Base-by-base conservation (phyloP, 2,797 vertebrate species). In the Crocidura indochinensis region DNA sequence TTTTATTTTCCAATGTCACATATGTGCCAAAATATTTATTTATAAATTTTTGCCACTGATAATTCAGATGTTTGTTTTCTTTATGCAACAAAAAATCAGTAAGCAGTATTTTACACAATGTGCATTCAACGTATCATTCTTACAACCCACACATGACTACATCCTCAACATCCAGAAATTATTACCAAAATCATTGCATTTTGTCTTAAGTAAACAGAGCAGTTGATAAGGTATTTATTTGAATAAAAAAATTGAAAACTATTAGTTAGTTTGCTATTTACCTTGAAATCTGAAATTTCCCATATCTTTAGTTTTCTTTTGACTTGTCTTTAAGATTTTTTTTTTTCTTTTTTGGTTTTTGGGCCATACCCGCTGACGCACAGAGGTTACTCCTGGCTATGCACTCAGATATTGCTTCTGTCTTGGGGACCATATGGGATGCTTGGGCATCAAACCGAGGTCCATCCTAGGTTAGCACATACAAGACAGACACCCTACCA, bases 31-130 rank as follows among this genome's bases (percentile, higher is more conserved):
- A 73, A 10, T 87, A 24, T 95, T 97, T 76, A 73, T 89, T 91
- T 71, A 90, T 11, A 12, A 91, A n/a, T 44, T 76, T 91, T 84
- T 71, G 26, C 15, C 49, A 62, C 91, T 93, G 75, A 79, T 86
- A 81, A 77, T 90, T 92, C 85, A 69, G 72, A 74, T 6, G 8
- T 14, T 8, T 78, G 90, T 47, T 92, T 90, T 92, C 79, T 94
- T 95, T 91, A 88, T 67, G 87, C 79, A 84, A 93, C 94, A 95
- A 44, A 31, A 71, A 62, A 29, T 12, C 53, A 88, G 93, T 89
- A 95, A 44, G 27, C 46, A 60, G 11, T 26, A n/a, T 51, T 93
- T 60, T 72, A 0, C 29, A 62, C 84, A 96, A 38, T 89, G 46
- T 79, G 6, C 19, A 92, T 64, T 77, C 77, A 81, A 73, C 71